Base-by-base conservation (phyloP, 2,888 invertebrate species). In the Polymixis flavicincta region DNA sequence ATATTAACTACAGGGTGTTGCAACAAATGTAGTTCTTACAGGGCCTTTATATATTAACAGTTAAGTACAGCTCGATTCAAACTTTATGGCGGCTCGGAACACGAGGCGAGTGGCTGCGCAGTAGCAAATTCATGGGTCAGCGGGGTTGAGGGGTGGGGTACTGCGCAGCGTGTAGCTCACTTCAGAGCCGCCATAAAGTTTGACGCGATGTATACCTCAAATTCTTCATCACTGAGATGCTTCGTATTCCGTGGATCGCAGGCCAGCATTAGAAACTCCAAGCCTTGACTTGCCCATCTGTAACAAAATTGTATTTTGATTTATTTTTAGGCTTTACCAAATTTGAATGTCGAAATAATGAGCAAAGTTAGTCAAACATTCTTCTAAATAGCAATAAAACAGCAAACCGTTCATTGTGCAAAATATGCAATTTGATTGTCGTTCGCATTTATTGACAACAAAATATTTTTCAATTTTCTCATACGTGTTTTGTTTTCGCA, bases 251-350 rank as follows among this genome's bases (percentile, higher is more conserved):
- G 97, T 0, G 99, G 98, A 90, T 99, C 98, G 90, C 98, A 98
- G 0, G 98, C 98, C 60, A 98, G 97, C 93, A 98, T 97, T 2
- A 99, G 96, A 92, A 98, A 99, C 90, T 99, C 99, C 71, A 99
- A 92, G 0, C 99, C 99, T 91, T 98, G 98, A 90, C 97, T 97
- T 6, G 99, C 99, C 99, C 99, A 99, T 90, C 99, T 97, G 89
- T 4, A 81, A 78, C 25, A 70, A 37, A 75, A 25, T n/a, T 17
- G n/a, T 28, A 3, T n/a, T n/a, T n/a, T 25, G 1, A 19, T 48
- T 17, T 11, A 17, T 37, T 48, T 45, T 42, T 37, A 4, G 25
- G 22, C 28, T 19, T 17, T 17, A 28, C 3, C 3, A 57, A 9
- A 28, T 8, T 17, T 4, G 17, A 9, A 57, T 19, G 28, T 19